Base-by-base conservation (phyloP, 53 echinoderm and acorn worm species). In the Apostichopus leukothele region DNA sequence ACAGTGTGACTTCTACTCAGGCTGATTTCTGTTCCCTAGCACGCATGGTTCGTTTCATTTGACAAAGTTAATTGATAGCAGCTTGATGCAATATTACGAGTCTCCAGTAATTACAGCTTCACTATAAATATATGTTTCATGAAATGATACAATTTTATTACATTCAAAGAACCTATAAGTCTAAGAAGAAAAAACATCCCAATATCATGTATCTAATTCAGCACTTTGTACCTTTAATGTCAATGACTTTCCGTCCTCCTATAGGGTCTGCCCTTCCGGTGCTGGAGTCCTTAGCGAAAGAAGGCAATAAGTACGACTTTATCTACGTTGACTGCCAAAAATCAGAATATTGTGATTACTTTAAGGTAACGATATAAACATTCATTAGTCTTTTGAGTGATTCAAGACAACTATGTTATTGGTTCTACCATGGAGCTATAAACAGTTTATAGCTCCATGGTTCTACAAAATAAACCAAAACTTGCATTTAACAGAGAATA, bases 291-390 rank as follows among this genome's bases (percentile, higher is more conserved):
- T 7, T 83, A n/a, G 83, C 83, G 22, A 53, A 83, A 60, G 60
- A 83, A 83, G 83, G 83, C 3, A 23, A 83, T 9, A 14, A 54
- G 59, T 83, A 54, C 55, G 83, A 83, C 53, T 54, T 83, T 21
- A 83, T 83, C 9, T 83, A 83, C 9, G 22, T 83, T 14, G 83
- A 83, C 55, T 83, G 83, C 20, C 1, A 50, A 4, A 83, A 83
- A 83, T 16, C 13, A 6, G 83, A 83, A 55, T 83, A 83, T 14
- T 18, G 5, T 4, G 83, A 83, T 23, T 83, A 83, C n/a, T 83
- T 50, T 51, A 83, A 83, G 83, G 83, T 83, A 83, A 51, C 6
- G 75, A 12, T n/a, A 75, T 74, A 7, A 23, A 74, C 0, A 74
- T 23, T 74, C 19, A 21, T 19, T 27, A 27, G 27, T 27, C 1